These are phyloP conservation scores for Esox lucius DNA, from an alignment of 2,797 vertebrate species.

Conservation along the genomic window DNA sequence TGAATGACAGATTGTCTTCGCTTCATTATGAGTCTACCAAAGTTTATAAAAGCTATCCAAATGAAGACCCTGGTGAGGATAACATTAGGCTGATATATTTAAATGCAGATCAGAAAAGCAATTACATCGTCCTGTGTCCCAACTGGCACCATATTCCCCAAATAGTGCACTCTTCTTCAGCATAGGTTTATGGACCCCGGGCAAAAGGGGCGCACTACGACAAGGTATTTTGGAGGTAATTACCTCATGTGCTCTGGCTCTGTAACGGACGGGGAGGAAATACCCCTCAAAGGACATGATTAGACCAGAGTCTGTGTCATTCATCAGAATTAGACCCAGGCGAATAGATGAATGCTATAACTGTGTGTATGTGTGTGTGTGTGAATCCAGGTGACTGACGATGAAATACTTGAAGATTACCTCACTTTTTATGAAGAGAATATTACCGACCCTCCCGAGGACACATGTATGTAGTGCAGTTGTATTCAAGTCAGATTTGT, in stretches of 20 bases:
- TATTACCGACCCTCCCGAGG: background rate
- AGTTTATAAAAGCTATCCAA: background rate
- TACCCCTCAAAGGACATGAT: background rate
- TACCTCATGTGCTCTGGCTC: slow-evolving; percentile 16
- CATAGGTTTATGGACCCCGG: too few relatives aligned
- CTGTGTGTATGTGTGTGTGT: background rate
- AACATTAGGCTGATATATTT: background rate
- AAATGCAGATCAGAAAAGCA: slow-evolving; percentile 20
- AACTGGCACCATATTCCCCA: background rate
- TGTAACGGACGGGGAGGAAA: slow-evolving; percentile 10
- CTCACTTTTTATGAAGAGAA: slow-evolving; percentile 5
- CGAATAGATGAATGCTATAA: slow-evolving; percentile 10
- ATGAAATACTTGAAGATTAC: slow-evolving; percentile 2
- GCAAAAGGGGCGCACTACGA: background rate
- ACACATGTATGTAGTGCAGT: background rate
- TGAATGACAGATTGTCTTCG: background rate
- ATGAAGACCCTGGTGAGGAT: background rate
- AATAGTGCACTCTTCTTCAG: background rate
- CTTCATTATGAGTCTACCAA: background rate
- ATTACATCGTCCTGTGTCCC: slow-evolving; percentile 6
- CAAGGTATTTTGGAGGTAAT: background rate
- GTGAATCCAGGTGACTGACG: background rate
- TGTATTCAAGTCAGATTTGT: slow-evolving; percentile 14
- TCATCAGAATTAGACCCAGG: slow-evolving; percentile 10
- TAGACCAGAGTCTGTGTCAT: slow-evolving; percentile 3